Percentiles rank a stretch among this genome's conserved stretches.
Conservation (phyloP, 2,888 invertebrate species). For the Arrhopalites spinosus region DNA sequence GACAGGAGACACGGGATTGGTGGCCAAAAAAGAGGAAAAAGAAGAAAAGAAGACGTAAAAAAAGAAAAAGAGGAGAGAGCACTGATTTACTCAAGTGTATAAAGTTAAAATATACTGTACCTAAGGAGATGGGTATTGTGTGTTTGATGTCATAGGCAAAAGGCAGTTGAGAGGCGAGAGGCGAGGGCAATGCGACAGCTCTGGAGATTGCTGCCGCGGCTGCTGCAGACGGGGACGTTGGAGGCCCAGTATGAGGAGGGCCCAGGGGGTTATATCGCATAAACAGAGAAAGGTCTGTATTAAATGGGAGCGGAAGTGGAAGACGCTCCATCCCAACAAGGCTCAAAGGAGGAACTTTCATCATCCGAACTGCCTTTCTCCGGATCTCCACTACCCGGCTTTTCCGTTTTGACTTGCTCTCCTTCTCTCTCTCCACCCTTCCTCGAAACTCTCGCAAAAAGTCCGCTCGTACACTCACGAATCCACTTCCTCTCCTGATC, state of each 20-base stretch:
- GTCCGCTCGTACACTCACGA: conserved; percentile 36
- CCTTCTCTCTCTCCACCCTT: conserved; percentile 13
- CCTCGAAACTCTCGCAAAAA: conserved; percentile 19
- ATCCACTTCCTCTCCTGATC: conserved; percentile 43
- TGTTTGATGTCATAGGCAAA: conserved; percentile 79
- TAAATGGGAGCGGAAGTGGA: conserved; percentile 70
- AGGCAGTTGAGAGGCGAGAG: conserved; percentile 68
- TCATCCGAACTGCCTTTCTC: conserved; percentile 54
- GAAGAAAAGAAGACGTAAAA: background rate
- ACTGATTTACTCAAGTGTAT: conserved; percentile 11
- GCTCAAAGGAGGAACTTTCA: conserved; percentile 57
- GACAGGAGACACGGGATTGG: conserved; percentile 13
- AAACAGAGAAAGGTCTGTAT: conserved; percentile 81
- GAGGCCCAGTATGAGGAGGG: conserved; percentile 65
- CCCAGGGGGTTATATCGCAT: conserved; percentile 77
- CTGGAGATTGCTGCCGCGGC: conserved; percentile 54
- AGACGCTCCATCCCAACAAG: conserved; percentile 65
- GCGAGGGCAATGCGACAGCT: conserved; percentile 55
- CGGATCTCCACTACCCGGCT: conserved; percentile 46
- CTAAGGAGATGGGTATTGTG: conserved; percentile 78
- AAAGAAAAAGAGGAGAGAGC: conserved; percentile 38
- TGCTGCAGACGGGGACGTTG: conserved; percentile 53
- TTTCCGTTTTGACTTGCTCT: conserved; percentile 34
- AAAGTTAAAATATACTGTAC: conserved; percentile 57
- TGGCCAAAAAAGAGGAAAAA: background rate